Base-by-base conservation (phyloP, 1,140 invertebrate species). In the Drosophila teissieri region DNA sequence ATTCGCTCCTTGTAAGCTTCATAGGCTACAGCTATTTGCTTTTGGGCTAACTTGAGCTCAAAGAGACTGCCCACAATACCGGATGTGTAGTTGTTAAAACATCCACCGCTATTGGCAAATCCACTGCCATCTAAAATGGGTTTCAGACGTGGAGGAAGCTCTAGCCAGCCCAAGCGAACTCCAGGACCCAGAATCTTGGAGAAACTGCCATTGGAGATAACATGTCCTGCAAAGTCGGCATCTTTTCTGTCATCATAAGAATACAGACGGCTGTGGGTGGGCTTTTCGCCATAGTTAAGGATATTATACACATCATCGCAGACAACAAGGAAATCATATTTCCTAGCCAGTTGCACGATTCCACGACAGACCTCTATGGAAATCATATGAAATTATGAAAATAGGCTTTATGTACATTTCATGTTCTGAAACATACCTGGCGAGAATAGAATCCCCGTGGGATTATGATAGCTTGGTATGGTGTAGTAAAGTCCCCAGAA, bases 251-350 rank as follows among this genome's bases (percentile, higher is more conserved):
- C 72, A 77, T 95, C 95, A 69, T 94, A 95, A 36, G 93, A 92
- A 46, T 94, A 92, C 1, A 95, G 85, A 63, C 95, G 92, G 37
- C 92, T 92, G 12, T 94, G 94, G 22, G 93, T 92, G 14, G 73
- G 80, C 4, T 75, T 77, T 49, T 92, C 73, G 44, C 91, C 93
- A 79, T 95, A 95, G 78, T 94, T 90, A 0, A 96, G 89, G 12
- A 96, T 92, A 81, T 95, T 95, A 49, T 96, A 95, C 11, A 96
- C 94, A 91, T 96, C 95, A 76, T 96, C 95, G 73, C 94, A 94
- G 0, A 94, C 79, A 12, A 96, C 89, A 2, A 94, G 74, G 12
- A 95, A 81, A n/a, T 94, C 93, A 76, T 94, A 92, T 53, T 94
- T 93, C 5, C 93, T 90, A 1, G 95, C 94, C 36, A 95, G 82